Percentiles rank a stretch among this genome's conserved stretches.
These are phyloP conservation scores for Tetropium fuscum DNA, from an alignment of 2,888 invertebrate genomes.

Conservation along the genomic window DNA sequence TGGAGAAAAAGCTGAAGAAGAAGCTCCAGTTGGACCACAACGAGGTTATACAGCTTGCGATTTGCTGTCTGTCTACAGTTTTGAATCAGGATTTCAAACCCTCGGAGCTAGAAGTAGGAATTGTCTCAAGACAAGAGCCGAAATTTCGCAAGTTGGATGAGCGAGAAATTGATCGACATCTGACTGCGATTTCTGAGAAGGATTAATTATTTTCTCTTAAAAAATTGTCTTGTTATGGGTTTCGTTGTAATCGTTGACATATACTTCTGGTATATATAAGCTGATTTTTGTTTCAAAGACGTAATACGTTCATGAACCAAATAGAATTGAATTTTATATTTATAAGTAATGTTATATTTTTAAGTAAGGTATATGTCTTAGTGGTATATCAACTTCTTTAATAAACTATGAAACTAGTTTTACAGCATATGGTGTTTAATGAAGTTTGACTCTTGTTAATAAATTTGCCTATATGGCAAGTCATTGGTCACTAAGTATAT, in stretches of 20 bases:
- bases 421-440: too few relatives aligned
- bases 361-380: too few relatives aligned
- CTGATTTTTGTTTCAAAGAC: too few relatives aligned
- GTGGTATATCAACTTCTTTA: too few relatives aligned
- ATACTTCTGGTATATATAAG: too few relatives aligned
- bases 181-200: slow-evolving; percentile 93
- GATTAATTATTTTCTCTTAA: slow-evolving; percentile 72
- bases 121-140: slow-evolving; percentile 86
- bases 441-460: too few relatives aligned
- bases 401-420: too few relatives aligned
- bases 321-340: too few relatives aligned
- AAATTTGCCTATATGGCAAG: too few relatives aligned
- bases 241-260: not conserved
- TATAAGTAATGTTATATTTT: too few relatives aligned
- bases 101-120: slow-evolving; percentile 95
- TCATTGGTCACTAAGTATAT: too few relatives aligned
- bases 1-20: slow-evolving; percentile 98
- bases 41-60: slow-evolving; percentile 92
- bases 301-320: too few relatives aligned
- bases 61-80: slow-evolving; percentile 92
- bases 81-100: slow-evolving; percentile 97
- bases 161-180: slow-evolving; percentile 88
- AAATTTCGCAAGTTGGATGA: slow-evolving; percentile 85
- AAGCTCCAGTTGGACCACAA: slow-evolving; percentile 82
- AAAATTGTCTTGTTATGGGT: not conserved